phyloP scores from a whole-genome alignment of 2,888 invertebrate genomes.

The Tyria jacobaeae region DNA sequence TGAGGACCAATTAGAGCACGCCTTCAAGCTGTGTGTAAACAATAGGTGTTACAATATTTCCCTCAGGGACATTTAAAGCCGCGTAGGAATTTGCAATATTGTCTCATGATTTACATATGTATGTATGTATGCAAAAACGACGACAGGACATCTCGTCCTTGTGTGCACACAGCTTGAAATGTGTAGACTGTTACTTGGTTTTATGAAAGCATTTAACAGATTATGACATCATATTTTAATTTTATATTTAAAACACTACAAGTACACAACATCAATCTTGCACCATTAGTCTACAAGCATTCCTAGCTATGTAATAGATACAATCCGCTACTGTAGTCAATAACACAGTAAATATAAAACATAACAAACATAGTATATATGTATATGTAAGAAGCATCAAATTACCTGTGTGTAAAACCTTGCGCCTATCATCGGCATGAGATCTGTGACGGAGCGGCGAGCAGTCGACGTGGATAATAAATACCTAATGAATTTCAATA shows the following conservation, averaged over 20 bases:
- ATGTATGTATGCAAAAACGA: too few species aligned
- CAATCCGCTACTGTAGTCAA: not conserved
- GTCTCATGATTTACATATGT: too few species aligned
- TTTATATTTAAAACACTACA: not conserved
- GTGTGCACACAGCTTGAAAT: not conserved
- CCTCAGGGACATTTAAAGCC: too few species aligned
- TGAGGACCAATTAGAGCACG: too few species aligned
- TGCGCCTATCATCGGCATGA: constrained; percentile 99
- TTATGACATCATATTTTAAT: too few species aligned
- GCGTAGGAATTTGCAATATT: too few species aligned
- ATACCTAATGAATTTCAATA: constrained; percentile 85
- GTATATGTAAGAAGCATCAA: constrained; percentile 17
- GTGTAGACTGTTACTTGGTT: not conserved
- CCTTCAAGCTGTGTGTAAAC: too few species aligned
- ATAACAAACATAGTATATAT: not conserved
- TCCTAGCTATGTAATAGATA: not conserved
- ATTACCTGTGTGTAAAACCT: constrained; percentile 97
- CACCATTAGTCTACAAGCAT: not conserved
- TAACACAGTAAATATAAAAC: not conserved
- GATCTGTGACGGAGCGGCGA: constrained; percentile 95
- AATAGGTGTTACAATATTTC: too few species aligned
- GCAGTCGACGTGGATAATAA: constrained; percentile 88
- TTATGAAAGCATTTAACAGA: too few species aligned
- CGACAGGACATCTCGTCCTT: not conserved
- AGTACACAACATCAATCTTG: not conserved